Conservation (phyloP, 1,140 invertebrate genomes). For the Drosophila grimshawi region DNA sequence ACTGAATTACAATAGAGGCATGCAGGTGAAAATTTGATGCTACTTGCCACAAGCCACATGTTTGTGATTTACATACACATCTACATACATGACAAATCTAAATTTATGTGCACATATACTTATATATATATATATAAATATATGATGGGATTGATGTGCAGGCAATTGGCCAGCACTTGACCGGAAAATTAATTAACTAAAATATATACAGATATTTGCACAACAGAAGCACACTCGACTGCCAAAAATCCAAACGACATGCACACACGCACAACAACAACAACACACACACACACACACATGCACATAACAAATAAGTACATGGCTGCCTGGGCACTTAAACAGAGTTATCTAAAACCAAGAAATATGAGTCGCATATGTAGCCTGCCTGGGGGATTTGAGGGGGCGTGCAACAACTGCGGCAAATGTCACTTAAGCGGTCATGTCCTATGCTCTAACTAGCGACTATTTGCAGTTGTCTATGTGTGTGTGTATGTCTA, state of each 20-base stretch:
- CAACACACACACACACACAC: not conserved
- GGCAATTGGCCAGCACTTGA: constrained; percentile 63
- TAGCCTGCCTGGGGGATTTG: not conserved
- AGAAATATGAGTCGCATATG: constrained; percentile 63
- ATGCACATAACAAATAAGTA: not conserved
- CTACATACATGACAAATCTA: not conserved
- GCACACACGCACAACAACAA: not conserved
- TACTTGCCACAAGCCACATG: not conserved
- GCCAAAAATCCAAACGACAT: constrained; percentile 34
- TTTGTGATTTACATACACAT: no score
- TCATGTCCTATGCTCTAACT: constrained; percentile 36
- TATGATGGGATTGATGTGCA: constrained; percentile 27
- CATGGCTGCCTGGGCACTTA: constrained; percentile 17
- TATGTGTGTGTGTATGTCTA: constrained; percentile 19
- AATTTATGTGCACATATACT: not conserved
- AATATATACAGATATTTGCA: constrained; percentile 57
- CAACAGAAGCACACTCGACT: constrained; percentile 24
- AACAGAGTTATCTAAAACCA: constrained; percentile 67
- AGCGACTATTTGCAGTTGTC: constrained; percentile 13
- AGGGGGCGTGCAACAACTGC: constrained; percentile 55
- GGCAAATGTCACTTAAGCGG: constrained; percentile 69
- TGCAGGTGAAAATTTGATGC: not conserved
- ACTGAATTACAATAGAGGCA: not conserved
- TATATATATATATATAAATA: not conserved
- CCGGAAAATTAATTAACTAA: constrained; percentile 81